Evolutionary conservation across 2,797 vertebrate species (phyloP).

Genomic region (Varecia variegata): DNA sequence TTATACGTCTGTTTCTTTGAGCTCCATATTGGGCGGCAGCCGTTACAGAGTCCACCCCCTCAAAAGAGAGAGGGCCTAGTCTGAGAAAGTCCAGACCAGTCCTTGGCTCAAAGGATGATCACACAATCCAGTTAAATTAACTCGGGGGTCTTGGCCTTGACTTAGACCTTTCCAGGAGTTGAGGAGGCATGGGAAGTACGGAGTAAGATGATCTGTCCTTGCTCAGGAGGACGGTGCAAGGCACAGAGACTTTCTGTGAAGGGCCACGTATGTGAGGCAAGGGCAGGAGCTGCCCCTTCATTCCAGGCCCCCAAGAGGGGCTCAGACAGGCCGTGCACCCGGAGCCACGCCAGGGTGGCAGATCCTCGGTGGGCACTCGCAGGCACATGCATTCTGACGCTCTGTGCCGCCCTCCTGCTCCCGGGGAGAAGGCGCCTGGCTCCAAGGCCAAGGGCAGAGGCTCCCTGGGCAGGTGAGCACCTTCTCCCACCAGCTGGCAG

Average conservation of each 20-base stretch:
- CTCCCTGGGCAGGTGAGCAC: constrained; percentile 53
- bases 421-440: not conserved
- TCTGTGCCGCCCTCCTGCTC: not conserved
- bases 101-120: not conserved
- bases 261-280: rapidly evolving
- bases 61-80: not conserved
- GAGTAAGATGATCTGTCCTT: not conserved
- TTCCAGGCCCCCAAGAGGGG: not conserved
- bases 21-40: not conserved
- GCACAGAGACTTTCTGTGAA: not conserved
- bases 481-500: constrained; percentile 67
- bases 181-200: not conserved
- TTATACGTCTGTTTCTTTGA: not conserved
- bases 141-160: not conserved
- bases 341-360: not conserved
- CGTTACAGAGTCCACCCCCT: not conserved
- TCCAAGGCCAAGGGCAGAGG: not conserved
- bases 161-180: not conserved
- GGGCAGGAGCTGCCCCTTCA: not conserved
- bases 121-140: not conserved
- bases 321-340: not conserved
- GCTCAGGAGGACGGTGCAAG: not conserved
- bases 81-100: not conserved
- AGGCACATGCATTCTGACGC: not conserved
- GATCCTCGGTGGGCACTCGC: rapidly evolving